A percentile compares a stretch with the other conserved stretches of the same genome.
phyloP scores from a whole-genome alignment of 2,888 invertebrate species.

The Cantharis flavilabris region DNA sequence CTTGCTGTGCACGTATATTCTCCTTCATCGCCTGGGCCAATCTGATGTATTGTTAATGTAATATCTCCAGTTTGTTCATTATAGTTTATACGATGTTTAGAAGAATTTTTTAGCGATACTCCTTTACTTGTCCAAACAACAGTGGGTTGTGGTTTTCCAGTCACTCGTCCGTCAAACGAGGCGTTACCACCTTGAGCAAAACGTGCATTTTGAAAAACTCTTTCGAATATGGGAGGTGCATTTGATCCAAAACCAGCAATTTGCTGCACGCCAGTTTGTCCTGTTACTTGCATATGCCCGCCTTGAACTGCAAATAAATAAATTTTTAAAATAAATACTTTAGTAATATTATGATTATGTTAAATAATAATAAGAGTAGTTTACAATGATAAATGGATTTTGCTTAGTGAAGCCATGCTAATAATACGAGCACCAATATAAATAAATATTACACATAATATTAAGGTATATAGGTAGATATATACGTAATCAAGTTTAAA shows the following conservation, averaged over 20 bases:
- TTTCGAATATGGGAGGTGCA: slow-evolving; percentile 93
- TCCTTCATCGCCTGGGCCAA: slow-evolving; percentile 94
- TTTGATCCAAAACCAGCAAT: slow-evolving; percentile 66
- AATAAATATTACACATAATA: not conserved
- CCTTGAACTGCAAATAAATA: slow-evolving; percentile 43
- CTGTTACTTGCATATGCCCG: slow-evolving; percentile 64
- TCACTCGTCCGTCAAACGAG: slow-evolving; percentile 87
- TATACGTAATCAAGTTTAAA: too few relatives aligned
- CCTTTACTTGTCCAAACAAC: slow-evolving; percentile 91
- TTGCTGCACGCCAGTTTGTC: slow-evolving; percentile 56
- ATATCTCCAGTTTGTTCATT: slow-evolving; percentile 71
- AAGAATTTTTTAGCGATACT: slow-evolving; percentile 79
- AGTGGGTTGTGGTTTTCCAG: slow-evolving; percentile 88
- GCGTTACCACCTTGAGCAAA: slow-evolving; percentile 95
- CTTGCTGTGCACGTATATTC: slow-evolving; percentile 95
- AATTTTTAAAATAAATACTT: not conserved
- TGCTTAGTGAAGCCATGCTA: not conserved
- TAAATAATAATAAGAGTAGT: not conserved
- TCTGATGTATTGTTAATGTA: slow-evolving; percentile 88
- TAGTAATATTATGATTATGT: not conserved
- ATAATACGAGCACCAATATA: not conserved
- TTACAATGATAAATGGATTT: not conserved
- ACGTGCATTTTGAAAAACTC: slow-evolving; percentile 92
- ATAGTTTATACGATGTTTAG: slow-evolving; percentile 88
- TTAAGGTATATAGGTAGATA: too few relatives aligned